Base-by-base conservation (phyloP, 2,113 vertebrate species). In the Rhipidura dahli region DNA sequence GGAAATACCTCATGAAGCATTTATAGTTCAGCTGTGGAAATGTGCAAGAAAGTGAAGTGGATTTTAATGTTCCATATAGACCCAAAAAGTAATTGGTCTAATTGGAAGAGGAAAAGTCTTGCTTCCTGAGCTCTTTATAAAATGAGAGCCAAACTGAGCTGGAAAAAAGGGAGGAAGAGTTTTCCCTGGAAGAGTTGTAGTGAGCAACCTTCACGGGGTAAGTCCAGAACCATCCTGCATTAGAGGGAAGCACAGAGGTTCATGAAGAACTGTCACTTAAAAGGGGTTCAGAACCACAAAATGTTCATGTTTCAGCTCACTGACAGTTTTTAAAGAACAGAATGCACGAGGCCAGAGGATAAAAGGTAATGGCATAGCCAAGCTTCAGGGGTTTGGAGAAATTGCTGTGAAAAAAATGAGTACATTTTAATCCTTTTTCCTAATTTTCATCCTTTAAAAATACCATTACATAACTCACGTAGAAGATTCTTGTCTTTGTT, bases 391-490 rank as follows among this genome's bases (percentile, higher is more conserved):
- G 9, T 66, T 86, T 56, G 59, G 72, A 90, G 51, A 83, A 87
- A 51, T 10, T 66, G 24, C 56, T 93, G 68, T 90, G 76, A 92
- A 90, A 77, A 84, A 73, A 77, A 66, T 2, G 87, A 87, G 27
- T 64, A 1, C 47, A 20, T 79, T 84, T 95, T 89, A 92, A 89
- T 94, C 39, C 18, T 94, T 96, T 95, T 87, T 71, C 61, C 81
- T 84, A 61, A 70, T 95, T 95, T 95, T 75, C 83, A 80, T 92
- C 75, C 66, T 89, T 92, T 78, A 89, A 90, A 95, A 93, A 86
- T 44, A 94, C 59, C 30, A 77, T 97, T 96, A 78, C 93, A 64
- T 92, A 95, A 93, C 59, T 82, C 39, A 21, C 30, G 89, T 86
- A 92, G 59, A 93, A 90, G 92, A 81, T 90, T 94, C 69, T 87